Evolutionary conservation across 1,140 invertebrate species (phyloP).

Genomic region (Sitophilus oryzae): DNA sequence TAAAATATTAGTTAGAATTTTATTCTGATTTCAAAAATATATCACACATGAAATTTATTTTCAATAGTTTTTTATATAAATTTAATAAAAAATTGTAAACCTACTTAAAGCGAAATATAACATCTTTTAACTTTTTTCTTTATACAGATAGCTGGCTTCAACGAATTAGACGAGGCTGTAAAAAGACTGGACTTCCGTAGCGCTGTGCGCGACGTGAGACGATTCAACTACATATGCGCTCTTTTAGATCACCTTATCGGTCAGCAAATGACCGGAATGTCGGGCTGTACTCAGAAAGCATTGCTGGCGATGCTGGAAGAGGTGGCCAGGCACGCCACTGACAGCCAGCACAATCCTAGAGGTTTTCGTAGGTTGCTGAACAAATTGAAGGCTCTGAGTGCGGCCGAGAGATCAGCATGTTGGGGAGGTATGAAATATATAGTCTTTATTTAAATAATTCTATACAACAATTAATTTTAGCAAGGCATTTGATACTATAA

Average conservation of each 20-base stretch:
- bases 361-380: constrained; percentile 70
- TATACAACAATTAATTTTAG: too few species aligned
- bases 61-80: too few species aligned
- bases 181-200: constrained; percentile 89
- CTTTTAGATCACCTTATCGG: constrained; percentile 83
- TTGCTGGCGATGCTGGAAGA: constrained; percentile 91
- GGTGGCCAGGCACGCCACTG: constrained; percentile 69
- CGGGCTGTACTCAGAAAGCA: constrained; percentile 89
- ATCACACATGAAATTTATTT: too few species aligned
- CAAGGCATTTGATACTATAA: too few species aligned
- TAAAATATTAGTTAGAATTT: too few species aligned
- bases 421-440: constrained; percentile 58
- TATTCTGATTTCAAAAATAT: constrained; percentile 1
- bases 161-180: constrained; percentile 90
- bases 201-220: constrained; percentile 85
- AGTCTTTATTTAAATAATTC: too few species aligned
- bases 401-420: constrained; percentile 55
- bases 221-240: constrained; percentile 96
- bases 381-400: constrained; percentile 62
- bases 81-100: too few species aligned
- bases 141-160: constrained; percentile 84
- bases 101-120: neutral
- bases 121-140: neutral
- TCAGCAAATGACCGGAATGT: constrained; percentile 73
- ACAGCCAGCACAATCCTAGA: constrained; percentile 83